These are phyloP conservation scores for Actinia tenebrosa DNA, from an alignment of 64 coral and sea anemone species.

Conservation along the genomic window DNA sequence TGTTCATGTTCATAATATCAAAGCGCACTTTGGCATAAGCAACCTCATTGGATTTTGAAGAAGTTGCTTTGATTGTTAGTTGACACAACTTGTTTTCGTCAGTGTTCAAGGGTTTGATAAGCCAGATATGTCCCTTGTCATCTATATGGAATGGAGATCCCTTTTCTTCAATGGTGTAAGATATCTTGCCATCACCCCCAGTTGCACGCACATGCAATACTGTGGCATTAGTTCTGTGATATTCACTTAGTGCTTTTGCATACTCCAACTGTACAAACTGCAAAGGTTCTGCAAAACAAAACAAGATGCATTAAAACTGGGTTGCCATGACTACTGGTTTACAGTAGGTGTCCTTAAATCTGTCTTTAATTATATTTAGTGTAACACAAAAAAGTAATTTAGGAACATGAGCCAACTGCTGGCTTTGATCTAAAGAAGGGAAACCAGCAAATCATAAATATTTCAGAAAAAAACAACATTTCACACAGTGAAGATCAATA, in stretches of 20 bases:
- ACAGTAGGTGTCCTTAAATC: background rate
- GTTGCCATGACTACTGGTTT: background rate
- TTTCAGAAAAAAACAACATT: background rate
- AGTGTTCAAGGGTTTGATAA: constrained; percentile 42
- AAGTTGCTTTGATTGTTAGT: constrained; percentile 47
- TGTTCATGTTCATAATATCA: constrained; percentile 85
- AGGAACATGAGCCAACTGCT: background rate
- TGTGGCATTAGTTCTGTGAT: constrained; percentile 58
- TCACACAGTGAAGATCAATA: background rate
- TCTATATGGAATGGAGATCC: constrained; percentile 65
- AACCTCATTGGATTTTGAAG: constrained; percentile 23
- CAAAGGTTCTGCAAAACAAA: constrained; percentile 29
- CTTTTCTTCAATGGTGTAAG: constrained; percentile 48
- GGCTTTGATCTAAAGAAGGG: background rate
- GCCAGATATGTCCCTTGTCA: constrained; percentile 70
- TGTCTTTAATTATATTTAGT: no score
- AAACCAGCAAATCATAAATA: background rate
- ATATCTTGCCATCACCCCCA: constrained; percentile 50
- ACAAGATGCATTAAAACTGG: background rate
- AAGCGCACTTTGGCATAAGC: constrained; percentile 53
- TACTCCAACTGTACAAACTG: constrained; percentile 57
- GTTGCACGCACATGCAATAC: constrained; percentile 79
- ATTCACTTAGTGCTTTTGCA: constrained; percentile 72
- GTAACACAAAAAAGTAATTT: no score
- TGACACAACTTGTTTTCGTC: constrained; percentile 48